A percentile compares a stretch with the other conserved stretches of the same genome.
phyloP scores from a whole-genome alignment of 1,140 invertebrate genomes.

The Drosophila kohkoa region DNA sequence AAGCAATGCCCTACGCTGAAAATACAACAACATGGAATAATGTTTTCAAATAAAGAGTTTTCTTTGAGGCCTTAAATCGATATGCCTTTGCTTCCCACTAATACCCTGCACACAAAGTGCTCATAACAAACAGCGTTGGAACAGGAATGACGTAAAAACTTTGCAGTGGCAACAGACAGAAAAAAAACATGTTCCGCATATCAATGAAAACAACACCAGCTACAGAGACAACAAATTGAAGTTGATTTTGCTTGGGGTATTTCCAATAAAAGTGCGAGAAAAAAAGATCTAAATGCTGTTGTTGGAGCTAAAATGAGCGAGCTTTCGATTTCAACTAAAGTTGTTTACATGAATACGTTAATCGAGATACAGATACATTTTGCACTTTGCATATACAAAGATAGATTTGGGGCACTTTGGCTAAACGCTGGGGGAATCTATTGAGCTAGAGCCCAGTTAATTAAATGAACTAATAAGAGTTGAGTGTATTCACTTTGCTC shows the following conservation, averaged over 20 bases:
- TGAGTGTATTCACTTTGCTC: constrained; percentile 14
- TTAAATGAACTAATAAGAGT: constrained; percentile 41
- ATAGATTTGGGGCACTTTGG: neutral
- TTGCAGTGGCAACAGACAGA: constrained; percentile 54
- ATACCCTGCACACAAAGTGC: constrained; percentile 55
- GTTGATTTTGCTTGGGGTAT: constrained; percentile 40
- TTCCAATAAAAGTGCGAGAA: constrained; percentile 43
- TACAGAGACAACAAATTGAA: constrained; percentile 35
- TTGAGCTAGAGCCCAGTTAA: constrained; percentile 19
- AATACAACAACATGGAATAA: neutral
- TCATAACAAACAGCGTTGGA: constrained; percentile 54
- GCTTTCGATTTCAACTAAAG: constrained; percentile 52
- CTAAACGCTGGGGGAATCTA: neutral
- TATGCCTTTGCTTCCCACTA: neutral
- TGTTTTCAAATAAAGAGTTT: too few relatives aligned
- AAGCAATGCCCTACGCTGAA: neutral
- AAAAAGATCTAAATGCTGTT: constrained; percentile 23
- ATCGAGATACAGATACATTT: constrained; percentile 18
- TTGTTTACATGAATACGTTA: constrained; percentile 44
- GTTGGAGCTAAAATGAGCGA: constrained; percentile 10
- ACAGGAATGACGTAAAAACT: constrained; percentile 75
- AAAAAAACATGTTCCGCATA: constrained; percentile 78
- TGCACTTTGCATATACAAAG: constrained; percentile 16
- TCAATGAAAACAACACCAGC: constrained; percentile 58
- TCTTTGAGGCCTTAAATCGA: neutral